phyloP scores from a whole-genome alignment of 2,888 invertebrate species.

The Lepetodrilus schrolli region DNA sequence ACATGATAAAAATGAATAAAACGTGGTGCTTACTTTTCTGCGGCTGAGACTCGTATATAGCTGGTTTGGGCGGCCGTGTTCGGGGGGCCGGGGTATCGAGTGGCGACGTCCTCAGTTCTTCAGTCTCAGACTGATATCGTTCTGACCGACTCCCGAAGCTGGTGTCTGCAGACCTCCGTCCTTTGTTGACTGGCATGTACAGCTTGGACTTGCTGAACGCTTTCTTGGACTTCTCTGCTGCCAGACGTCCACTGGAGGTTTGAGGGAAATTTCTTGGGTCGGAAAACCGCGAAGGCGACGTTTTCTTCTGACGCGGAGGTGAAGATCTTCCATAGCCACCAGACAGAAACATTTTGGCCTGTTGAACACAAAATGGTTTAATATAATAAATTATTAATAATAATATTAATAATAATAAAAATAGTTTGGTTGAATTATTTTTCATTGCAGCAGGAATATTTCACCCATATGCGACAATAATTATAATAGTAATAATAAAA shows the following conservation, averaged over 20 bases:
- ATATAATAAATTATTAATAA: too few species aligned
- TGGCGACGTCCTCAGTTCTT: slow-evolving; percentile 53
- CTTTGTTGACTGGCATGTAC: neutral
- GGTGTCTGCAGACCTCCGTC: neutral
- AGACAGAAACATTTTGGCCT: neutral
- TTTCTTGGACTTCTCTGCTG: slow-evolving; percentile 36
- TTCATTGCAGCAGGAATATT: too few species aligned
- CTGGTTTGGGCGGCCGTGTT: slow-evolving; percentile 62
- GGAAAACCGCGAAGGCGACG: neutral
- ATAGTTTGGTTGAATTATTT: too few species aligned
- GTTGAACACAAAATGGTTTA: neutral
- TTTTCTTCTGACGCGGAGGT: neutral
- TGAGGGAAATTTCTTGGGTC: neutral
- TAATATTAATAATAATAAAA: too few species aligned
- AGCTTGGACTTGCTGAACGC: slow-evolving; percentile 51
- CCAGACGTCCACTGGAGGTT: neutral
- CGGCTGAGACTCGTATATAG: slow-evolving; percentile 39
- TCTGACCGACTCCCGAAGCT: slow-evolving; percentile 36
- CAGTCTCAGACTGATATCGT: slow-evolving; percentile 43
- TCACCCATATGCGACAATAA: too few species aligned
- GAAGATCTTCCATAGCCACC: neutral
- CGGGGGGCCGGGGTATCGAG: slow-evolving; percentile 70
- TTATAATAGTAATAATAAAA: too few species aligned
- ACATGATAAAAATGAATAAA: neutral
- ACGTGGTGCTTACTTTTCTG: slow-evolving; percentile 37